These are phyloP conservation scores for Vireo griseus DNA, from an alignment of 2,797 vertebrate genomes.

Conservation along the genomic window DNA sequence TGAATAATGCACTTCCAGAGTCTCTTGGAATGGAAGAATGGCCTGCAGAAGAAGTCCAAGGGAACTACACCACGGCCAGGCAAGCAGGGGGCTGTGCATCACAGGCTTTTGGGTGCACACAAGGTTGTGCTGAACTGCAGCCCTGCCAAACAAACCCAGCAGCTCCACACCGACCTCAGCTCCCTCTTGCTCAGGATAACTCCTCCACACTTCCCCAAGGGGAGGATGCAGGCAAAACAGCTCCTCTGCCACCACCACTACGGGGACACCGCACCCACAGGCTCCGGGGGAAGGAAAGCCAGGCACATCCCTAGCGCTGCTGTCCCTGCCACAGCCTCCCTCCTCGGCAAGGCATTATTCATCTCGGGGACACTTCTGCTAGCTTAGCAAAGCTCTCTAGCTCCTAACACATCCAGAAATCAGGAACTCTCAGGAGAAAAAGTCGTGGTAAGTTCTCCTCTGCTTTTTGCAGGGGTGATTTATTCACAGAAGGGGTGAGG, in stretches of 20 bases:
- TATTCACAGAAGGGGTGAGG: neutral
- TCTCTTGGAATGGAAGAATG: neutral
- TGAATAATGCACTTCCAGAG: neutral
- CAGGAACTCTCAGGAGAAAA: accelerated
- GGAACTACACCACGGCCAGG: accelerated
- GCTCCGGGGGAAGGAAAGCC: neutral
- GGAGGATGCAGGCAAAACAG: neutral
- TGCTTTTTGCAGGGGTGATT: neutral
- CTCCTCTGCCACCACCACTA: accelerated
- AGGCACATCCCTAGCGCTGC: neutral
- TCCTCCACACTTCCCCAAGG: neutral
- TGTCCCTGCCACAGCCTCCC: neutral
- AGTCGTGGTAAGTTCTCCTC: neutral
- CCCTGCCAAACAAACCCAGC: neutral
- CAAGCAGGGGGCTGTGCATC: accelerated
- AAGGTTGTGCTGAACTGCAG: neutral
- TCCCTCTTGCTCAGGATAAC: neutral
- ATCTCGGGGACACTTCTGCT: neutral
- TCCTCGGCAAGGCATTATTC: neutral
- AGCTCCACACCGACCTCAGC: neutral
- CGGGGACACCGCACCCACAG: neutral
- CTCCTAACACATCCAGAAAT: neutral
- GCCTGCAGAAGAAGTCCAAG: neutral
- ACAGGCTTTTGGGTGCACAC: accelerated
- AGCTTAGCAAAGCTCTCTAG: neutral